phyloP scores from a whole-genome alignment of 1,140 invertebrate species.

The Brachionus rotundiformis region DNA sequence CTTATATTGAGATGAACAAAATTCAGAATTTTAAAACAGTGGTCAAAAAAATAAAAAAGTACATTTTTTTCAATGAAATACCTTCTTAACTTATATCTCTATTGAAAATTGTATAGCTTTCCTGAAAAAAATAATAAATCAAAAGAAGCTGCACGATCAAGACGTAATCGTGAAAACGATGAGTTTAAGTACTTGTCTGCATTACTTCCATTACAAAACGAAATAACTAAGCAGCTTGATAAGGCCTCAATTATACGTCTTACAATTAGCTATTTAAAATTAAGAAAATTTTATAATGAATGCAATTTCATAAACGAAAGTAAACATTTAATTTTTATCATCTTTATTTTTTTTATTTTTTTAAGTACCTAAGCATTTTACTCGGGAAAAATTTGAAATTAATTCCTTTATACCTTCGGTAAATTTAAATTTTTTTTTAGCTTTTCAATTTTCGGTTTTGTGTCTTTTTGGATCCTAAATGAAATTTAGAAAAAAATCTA shows the following conservation, averaged over 20 bases:
- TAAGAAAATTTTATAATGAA: constrained; percentile 61
- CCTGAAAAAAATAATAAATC: constrained; percentile 70
- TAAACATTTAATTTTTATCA: neutral
- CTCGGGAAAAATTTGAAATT: neutral
- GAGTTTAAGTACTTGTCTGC: constrained; percentile 97
- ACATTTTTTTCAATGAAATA: neutral
- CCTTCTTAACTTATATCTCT: neutral
- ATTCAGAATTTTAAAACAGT: neutral
- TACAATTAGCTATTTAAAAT: constrained; percentile 93
- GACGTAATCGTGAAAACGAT: constrained; percentile 93
- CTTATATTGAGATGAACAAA: neutral
- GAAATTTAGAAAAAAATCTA: no score
- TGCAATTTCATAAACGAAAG: neutral
- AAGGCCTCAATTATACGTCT: constrained; percentile 97
- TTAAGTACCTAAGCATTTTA: neutral
- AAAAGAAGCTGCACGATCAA: constrained; percentile 85
- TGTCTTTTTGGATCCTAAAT: no score
- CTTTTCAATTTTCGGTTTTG: no score
- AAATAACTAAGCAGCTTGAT: constrained; percentile 94
- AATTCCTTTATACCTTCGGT: constrained; percentile 10
- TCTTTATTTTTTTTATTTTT: neutral
- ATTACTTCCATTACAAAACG: constrained; percentile 89
- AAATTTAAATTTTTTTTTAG: neutral
- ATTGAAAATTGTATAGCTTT: neutral
- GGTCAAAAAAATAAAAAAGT: neutral